These are phyloP conservation scores for Oeneis ivallda DNA, from an alignment of 2,888 invertebrate genomes.

Conservation along the genomic window DNA sequence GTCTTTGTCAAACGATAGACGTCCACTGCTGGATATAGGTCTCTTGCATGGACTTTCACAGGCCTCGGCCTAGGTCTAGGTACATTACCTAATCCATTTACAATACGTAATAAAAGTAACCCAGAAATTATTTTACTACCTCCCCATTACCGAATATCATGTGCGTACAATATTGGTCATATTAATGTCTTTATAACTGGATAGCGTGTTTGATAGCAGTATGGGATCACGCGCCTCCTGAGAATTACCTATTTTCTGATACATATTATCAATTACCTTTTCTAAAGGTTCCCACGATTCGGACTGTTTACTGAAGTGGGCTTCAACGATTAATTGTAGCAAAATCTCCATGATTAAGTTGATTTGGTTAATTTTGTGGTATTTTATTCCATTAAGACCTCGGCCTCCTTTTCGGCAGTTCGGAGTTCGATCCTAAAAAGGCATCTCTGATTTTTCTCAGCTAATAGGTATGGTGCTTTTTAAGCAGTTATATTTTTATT, in stretches of 20 bases:
- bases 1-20: too few species aligned
- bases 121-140: slow-evolving; percentile 35
- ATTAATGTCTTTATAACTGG: slow-evolving; percentile 74
- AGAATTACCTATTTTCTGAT: slow-evolving; percentile 50
- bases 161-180: slow-evolving; percentile 49
- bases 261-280: slow-evolving; percentile 41
- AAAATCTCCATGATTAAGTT: not conserved
- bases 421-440: too few species aligned
- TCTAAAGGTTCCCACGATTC: slow-evolving; percentile 28
- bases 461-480: too few species aligned
- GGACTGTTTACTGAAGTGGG: not conserved
- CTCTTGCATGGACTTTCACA: too few species aligned
- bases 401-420: too few species aligned
- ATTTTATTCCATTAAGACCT: not conserved
- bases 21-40: too few species aligned
- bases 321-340: not conserved
- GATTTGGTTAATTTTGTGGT: not conserved
- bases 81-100: not conserved
- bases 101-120: slow-evolving; percentile 18
- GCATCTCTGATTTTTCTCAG: too few species aligned
- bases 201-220: slow-evolving; percentile 68
- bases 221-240: slow-evolving; percentile 54
- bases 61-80: too few species aligned
- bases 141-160: slow-evolving; percentile 57
- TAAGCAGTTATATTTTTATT: too few species aligned